Base-by-base conservation (phyloP, 2,888 invertebrate genomes). In the Brachypterus glaber region DNA sequence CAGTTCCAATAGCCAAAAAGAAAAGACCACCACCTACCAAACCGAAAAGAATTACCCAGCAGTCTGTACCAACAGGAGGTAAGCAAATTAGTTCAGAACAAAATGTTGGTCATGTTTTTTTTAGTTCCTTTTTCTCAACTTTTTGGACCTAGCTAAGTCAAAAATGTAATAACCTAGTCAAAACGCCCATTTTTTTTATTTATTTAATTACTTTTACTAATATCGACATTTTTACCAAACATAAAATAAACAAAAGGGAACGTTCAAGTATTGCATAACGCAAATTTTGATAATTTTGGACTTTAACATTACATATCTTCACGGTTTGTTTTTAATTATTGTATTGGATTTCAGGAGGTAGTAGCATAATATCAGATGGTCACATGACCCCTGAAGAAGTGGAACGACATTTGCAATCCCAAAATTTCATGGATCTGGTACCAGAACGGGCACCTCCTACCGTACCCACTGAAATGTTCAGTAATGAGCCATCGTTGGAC, bases 301-400 rank as follows among this genome's bases (percentile, higher is more conserved):
- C n/a, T n/a, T n/a, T n/a, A n/a, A n/a, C n/a, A n/a, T n/a, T n/a
- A n/a, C n/a, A n/a, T n/a, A n/a, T n/a, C n/a, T 21, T 36, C 32
- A 32, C 12, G 16, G 37, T 21, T 26, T 33, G n/a, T 41, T 49
- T 48, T 33, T 45, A 56, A 52, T 51, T 54, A 31, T 62, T 67
- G 37, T 65, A 77, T 70, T 70, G 76, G 58, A 74, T 73, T 57
- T 49, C 51, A 16, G 46, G 47, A 29, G 50, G 45, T 36, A 49
- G 54, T 30, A 74, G 73, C 48, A 68, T 75, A 40, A 68, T 79
- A 46, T 76, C 79, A 17, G 84, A 85, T 58, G 85, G 86, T 14
- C 86, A 87, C 54, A 85, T 91, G 83, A 90, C 90, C 5, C 82
- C 89, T 0, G 91, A 90, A 57, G 91, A 92, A 63, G 84, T 91